phyloP scores from a whole-genome alignment of 2,797 vertebrate species.

The Hoplostethus mediterraneus region DNA sequence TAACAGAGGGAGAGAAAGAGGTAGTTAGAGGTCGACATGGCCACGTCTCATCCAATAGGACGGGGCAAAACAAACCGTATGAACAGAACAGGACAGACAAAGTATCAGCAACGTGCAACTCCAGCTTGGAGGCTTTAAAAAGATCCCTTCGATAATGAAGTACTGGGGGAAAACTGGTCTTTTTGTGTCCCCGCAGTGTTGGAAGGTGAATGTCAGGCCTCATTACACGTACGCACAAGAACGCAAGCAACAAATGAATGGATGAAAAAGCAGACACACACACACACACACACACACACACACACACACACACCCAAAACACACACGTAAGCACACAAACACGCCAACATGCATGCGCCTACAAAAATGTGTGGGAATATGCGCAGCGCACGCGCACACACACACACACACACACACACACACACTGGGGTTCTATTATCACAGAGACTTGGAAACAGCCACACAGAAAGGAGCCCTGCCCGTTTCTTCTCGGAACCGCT shows the following conservation, averaged over 20 bases:
- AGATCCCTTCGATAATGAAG: constrained; percentile 14
- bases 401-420: constrained; percentile 13
- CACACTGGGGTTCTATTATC: constrained; percentile 51
- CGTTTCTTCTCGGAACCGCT: constrained; percentile 67
- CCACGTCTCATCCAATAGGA: constrained; percentile 15
- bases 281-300: constrained; percentile 8
- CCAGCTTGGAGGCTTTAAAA: constrained; percentile 30
- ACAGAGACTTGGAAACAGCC: constrained; percentile 50
- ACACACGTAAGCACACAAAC: constrained; percentile 5
- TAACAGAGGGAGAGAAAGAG: background rate
- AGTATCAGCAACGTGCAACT: constrained; percentile 6
- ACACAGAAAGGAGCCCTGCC: constrained; percentile 34
- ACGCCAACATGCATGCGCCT: background rate
- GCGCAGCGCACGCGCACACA: background rate
- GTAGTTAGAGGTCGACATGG: background rate
- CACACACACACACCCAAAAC: background rate
- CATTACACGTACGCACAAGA: constrained; percentile 41
- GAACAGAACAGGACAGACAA: background rate
- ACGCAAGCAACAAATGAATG: constrained; percentile 18
- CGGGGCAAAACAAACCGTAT: background rate
- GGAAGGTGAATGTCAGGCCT: constrained; percentile 46
- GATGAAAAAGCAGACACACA: constrained; percentile 14
- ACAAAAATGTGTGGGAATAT: background rate
- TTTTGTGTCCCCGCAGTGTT: constrained; percentile 8
- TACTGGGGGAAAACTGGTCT: constrained; percentile 12